Percentiles rank a stretch among this genome's conserved stretches.
Evolutionary conservation across 1,140 invertebrate genomes (phyloP).

Genomic region (Euwallacea similis): DNA sequence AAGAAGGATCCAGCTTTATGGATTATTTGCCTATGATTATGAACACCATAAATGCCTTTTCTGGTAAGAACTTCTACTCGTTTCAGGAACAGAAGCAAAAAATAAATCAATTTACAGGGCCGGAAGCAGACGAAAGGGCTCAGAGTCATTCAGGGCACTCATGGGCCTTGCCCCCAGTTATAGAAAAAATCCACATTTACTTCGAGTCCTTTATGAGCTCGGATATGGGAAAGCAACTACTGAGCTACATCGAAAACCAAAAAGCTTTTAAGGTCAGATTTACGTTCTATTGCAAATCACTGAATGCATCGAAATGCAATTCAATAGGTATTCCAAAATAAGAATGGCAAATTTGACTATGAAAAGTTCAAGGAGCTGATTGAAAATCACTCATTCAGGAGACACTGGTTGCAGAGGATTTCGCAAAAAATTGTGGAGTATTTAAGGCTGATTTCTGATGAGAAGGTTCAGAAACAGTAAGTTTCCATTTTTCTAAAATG

Average conservation of each 20-base stretch:
- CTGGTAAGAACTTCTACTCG: conserved; percentile 10
- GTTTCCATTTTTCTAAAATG: conserved; percentile 26
- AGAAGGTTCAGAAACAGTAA: conserved; percentile 72
- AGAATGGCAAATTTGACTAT: conserved; percentile 69
- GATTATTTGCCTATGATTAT: conserved; percentile 37
- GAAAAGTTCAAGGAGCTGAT: conserved; percentile 72
- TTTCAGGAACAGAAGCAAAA: neutral
- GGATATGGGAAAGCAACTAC: conserved; percentile 71
- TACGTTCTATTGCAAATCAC: neutral
- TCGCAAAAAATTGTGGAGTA: conserved; percentile 70
- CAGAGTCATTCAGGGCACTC: conserved; percentile 72
- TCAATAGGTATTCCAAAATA: conserved; percentile 60
- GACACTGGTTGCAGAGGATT: conserved; percentile 74
- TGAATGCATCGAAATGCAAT: neutral
- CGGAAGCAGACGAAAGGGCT: conserved; percentile 57
- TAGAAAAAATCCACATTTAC: conserved; percentile 72
- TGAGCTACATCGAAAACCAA: conserved; percentile 71
- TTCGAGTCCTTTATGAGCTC: conserved; percentile 80
- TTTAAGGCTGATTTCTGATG: conserved; percentile 73
- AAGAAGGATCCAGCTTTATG: conserved; percentile 26
- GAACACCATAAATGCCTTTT: conserved; percentile 34
- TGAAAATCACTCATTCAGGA: conserved; percentile 74
- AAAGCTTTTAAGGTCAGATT: conserved; percentile 56
- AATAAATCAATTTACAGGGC: conserved; percentile 46
- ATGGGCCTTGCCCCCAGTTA: conserved; percentile 70